A percentile compares a stretch with the other conserved stretches of the same genome.
Conservation (phyloP, 2,113 vertebrate species). For the Channa argus region DNA sequence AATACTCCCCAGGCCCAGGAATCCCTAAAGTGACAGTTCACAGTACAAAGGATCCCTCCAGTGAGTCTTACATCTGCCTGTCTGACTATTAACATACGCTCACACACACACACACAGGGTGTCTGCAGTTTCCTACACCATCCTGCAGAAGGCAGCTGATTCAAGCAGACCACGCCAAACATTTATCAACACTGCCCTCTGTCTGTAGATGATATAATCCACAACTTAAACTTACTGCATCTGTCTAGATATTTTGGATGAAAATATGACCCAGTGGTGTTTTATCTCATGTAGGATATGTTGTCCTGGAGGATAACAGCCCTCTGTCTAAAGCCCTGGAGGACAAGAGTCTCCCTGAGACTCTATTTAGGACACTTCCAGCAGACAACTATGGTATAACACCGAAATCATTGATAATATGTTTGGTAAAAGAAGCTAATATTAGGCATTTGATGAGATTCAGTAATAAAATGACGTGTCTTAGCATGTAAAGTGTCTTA, state of each 20-base stretch:
- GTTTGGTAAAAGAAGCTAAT: background rate
- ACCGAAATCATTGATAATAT: conserved; percentile 1
- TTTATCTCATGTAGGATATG: conserved; percentile 72
- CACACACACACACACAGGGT: background rate
- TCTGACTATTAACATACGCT: conserved; percentile 35
- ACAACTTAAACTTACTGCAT: background rate
- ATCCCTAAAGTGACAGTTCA: conserved; percentile 85
- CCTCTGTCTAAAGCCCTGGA: conserved; percentile 75
- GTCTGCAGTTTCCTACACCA: conserved; percentile 28
- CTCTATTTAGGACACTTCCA: conserved; percentile 75
- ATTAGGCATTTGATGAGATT: too few relatives aligned
- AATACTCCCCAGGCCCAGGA: conserved; percentile 80
- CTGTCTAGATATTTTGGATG: background rate
- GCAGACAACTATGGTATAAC: conserved; percentile 80
- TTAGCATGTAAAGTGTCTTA: too few relatives aligned
- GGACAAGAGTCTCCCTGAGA: conserved; percentile 80
- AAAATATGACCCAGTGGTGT: background rate
- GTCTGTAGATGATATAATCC: conserved; percentile 14
- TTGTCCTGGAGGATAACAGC: conserved; percentile 84
- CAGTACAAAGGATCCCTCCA: conserved; percentile 78
- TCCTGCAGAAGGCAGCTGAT: conserved; percentile 48
- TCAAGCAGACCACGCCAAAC: background rate
- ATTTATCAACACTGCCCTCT: conserved; percentile 61
- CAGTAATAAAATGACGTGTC: too few relatives aligned
- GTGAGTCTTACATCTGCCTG: conserved; percentile 75